phyloP scores from a whole-genome alignment of 2,113 vertebrate genomes.

The Engystomops pustulosus region DNA sequence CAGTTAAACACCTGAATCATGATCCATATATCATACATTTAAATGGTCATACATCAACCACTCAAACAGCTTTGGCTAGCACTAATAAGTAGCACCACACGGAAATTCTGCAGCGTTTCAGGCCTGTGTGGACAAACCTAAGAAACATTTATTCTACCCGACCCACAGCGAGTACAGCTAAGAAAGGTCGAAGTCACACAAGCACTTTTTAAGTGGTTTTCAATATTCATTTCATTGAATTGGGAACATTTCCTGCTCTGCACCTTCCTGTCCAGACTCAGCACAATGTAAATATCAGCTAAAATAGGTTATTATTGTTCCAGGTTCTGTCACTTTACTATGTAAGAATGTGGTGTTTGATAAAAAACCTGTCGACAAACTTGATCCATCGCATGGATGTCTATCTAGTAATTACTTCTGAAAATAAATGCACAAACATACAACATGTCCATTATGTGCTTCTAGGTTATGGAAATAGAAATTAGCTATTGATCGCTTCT shows the following conservation, averaged over 20 bases:
- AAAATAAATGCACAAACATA: constrained; percentile 28
- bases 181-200: neutral
- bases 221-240: constrained; percentile 3
- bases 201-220: constrained; percentile 7
- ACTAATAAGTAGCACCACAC: no score
- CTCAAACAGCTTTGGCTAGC: no score
- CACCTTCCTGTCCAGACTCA: neutral
- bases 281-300: constrained; percentile 19
- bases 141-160: neutral
- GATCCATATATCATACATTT: no score
- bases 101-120: no score
- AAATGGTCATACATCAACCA: no score
- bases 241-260: neutral
- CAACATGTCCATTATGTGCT: constrained; percentile 2
- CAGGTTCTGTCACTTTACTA: constrained; percentile 2
- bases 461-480: constrained; percentile 20
- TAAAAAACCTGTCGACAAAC: constrained; percentile 3
- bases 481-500: constrained; percentile 22
- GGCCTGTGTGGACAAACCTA: no score
- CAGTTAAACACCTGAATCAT: no score
- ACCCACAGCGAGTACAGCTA: neutral
- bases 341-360: neutral
- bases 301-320: neutral
- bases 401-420: constrained; percentile 36
- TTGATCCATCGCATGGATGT: constrained; percentile 21